A percentile compares a stretch with the other conserved stretches of the same genome.
phyloP scores from a whole-genome alignment of 1,140 invertebrate genomes.

The Papilio xuthus region DNA sequence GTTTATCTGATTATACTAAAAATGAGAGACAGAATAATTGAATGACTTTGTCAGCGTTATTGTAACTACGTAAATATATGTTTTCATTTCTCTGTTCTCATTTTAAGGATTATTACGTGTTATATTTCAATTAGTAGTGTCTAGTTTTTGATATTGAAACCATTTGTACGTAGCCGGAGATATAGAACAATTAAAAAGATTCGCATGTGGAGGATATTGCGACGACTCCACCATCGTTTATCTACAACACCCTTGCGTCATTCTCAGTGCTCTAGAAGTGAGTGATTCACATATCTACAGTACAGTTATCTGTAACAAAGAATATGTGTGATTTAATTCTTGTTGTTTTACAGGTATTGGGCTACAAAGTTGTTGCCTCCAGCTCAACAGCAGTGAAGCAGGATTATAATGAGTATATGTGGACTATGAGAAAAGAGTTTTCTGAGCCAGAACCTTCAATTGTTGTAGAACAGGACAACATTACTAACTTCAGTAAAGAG shows the following conservation, averaged over 20 bases:
- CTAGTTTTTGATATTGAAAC: conserved; percentile 38
- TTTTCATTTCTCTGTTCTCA: conserved; percentile 44
- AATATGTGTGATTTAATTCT: conserved; percentile 41
- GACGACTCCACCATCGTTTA: conserved; percentile 91
- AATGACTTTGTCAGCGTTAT: neutral
- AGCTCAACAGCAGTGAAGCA: conserved; percentile 92
- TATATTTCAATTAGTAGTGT: neutral
- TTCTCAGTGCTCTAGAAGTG: conserved; percentile 91
- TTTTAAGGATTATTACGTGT: conserved; percentile 43
- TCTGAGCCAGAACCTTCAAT: conserved; percentile 88
- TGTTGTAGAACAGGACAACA: conserved; percentile 83
- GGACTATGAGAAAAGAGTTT: conserved; percentile 95
- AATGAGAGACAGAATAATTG: conserved; percentile 44
- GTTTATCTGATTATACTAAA: conserved; percentile 47
- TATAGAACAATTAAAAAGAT: conserved; percentile 89
- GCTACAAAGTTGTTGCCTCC: conserved; percentile 92
- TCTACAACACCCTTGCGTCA: conserved; percentile 92
- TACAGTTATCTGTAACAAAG: conserved; percentile 26
- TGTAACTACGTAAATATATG: conserved; percentile 16
- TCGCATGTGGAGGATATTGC: conserved; percentile 90
- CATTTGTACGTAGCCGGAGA: conserved; percentile 85
- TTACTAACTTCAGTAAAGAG: conserved; percentile 83
- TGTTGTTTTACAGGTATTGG: conserved; percentile 84
- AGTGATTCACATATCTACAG: conserved; percentile 45
- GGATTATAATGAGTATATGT: conserved; percentile 94